These are phyloP conservation scores for Atlantisia rogersi DNA, from an alignment of 2,113 vertebrate species.

Conservation along the genomic window DNA sequence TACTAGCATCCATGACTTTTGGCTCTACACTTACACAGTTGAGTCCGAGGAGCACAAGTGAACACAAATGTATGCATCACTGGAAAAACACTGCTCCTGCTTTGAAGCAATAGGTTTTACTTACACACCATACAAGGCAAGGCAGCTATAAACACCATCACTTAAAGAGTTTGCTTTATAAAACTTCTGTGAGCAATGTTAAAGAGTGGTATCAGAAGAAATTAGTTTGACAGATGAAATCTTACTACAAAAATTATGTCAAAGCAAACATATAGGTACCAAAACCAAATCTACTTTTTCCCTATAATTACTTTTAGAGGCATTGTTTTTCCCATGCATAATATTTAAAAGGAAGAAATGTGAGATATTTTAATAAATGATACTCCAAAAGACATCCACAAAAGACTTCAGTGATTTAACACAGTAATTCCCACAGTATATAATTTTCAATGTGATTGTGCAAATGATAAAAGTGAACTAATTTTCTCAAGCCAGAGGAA, in stretches of 20 bases:
- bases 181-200: background rate
- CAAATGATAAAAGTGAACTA: background rate
- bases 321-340: background rate
- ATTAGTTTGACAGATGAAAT: background rate
- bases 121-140: background rate
- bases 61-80: background rate
- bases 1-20: background rate
- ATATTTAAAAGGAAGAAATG: background rate
- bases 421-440: background rate
- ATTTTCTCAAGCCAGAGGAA: background rate
- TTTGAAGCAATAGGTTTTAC: background rate
- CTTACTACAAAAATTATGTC: background rate
- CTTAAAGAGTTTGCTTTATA: background rate
- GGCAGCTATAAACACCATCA: background rate
- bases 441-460: background rate
- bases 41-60: background rate
- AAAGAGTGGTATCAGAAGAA: background rate
- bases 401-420: background rate
- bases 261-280: background rate
- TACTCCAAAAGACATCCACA: background rate
- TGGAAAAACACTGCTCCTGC: background rate
- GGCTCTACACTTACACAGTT: background rate
- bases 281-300: background rate
- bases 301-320: background rate
- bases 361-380: background rate